Base-by-base conservation (phyloP, 2,113 vertebrate species). In the Scomber colias region DNA sequence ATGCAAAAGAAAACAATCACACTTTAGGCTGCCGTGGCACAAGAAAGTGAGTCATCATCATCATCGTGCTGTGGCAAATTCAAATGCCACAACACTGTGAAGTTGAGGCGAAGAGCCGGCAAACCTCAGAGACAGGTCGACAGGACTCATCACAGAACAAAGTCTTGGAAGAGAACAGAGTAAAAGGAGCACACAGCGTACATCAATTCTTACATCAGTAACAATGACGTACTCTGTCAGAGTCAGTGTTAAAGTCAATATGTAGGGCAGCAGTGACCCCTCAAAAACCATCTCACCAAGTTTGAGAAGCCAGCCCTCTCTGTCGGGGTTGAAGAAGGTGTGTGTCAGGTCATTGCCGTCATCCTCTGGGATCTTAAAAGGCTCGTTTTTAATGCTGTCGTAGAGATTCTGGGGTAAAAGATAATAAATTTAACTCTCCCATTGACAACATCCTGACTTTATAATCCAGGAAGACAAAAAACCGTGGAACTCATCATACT, bases 291-390 rank as follows among this genome's bases (percentile, higher is more conserved):
- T 68, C 93, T 95, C 90, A 97, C 97, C 97, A 62, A 97, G 95
- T 88, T 97, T 97, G 16, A 97, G 96, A 72, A 97, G 96, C 97
- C 97, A 97, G 88, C 97, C 97, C 90, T 97, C 97, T 74, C 97
- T 92, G 87, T 97, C 97, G 0, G 97, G 97, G 92, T 97, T 97
- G 86, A 97, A 97, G 92, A 97, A 97, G 44, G 97, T 97, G 92
- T 97, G 96, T 0, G 97, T 97, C 86, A 97, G 92, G 86, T 97
- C 97, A 1, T 97, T 97, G 17, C 97, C 97, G 3, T 99, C 97
- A 0, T 99, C 98, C 87, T 99, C 96, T 0, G 98, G 98, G 83
- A 97, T 97, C 91, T 97, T 97, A 85, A 97, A 97, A 4, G 97
- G 97, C 90, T 97, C 96, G 0, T 97, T 97, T 77, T 97, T 97